A percentile compares a stretch with the other conserved stretches of the same genome.
Conservation (phyloP, 2,888 invertebrate species). For the Diadromus collaris region DNA sequence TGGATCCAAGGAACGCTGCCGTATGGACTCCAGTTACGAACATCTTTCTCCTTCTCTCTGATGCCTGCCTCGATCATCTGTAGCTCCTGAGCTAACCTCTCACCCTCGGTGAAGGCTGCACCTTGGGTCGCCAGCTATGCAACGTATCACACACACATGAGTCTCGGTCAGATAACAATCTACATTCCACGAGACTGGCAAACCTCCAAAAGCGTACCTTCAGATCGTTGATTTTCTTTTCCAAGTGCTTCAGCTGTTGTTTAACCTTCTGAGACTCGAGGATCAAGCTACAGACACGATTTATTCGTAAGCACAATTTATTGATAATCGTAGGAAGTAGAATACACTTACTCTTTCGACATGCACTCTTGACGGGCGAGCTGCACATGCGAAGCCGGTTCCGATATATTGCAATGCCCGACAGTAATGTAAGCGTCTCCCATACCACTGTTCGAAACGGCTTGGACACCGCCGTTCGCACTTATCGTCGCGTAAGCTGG, state of each 20-base stretch:
- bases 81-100: conserved; percentile 83
- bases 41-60: conserved; percentile 84
- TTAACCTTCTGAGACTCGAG: conserved; percentile 84
- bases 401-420: conserved; percentile 78
- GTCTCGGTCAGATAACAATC: not conserved
- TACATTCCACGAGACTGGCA: not conserved
- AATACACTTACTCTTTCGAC: conserved; percentile 77
- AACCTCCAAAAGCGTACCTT: conserved; percentile 75
- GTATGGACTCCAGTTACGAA: conserved; percentile 80
- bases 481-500: conserved; percentile 74
- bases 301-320: conserved; percentile 18
- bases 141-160: conserved; percentile 26
- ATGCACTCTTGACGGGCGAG: conserved; percentile 76
- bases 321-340: conserved; percentile 28
- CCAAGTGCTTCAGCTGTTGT: conserved; percentile 83
- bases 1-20: conserved; percentile 77
- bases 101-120: conserved; percentile 81
- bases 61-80: conserved; percentile 84
- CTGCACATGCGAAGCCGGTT: conserved; percentile 75
- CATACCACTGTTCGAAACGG: conserved; percentile 74
- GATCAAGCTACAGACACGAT: conserved; percentile 77
- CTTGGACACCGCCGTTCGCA: conserved; percentile 73
- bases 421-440: conserved; percentile 81
- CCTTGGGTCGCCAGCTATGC: conserved; percentile 81
- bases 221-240: conserved; percentile 84